These are phyloP conservation scores for Podocnemis expansa DNA, from an alignment of 2,113 vertebrate genomes.

Conservation along the genomic window DNA sequence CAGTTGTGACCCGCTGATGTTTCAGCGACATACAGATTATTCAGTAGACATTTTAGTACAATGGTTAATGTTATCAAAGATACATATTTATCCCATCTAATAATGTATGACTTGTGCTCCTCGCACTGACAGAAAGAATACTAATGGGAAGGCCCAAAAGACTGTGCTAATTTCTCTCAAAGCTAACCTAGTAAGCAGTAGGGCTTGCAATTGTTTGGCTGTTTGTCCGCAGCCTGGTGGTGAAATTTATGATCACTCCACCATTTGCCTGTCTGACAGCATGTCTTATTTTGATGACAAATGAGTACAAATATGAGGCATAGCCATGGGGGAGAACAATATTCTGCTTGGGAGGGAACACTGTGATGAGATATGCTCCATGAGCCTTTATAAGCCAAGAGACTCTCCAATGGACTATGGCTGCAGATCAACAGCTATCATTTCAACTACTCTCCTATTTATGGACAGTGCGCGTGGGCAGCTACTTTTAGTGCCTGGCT, in stretches of 20 bases:
- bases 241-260: not conserved
- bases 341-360: not conserved
- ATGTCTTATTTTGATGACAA: constrained; percentile 19
- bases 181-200: fast-evolving
- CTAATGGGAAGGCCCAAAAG: not conserved
- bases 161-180: fast-evolving
- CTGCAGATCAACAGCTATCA: constrained; percentile 11
- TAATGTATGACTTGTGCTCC: not conserved
- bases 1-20: not conserved
- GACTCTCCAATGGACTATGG: constrained; percentile 41
- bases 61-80: not conserved
- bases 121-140: not conserved
- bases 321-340: constrained; percentile 17
- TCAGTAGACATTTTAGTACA: not conserved
- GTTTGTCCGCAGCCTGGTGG: not conserved
- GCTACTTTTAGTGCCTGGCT: constrained; percentile 36
- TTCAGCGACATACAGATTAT: not conserved
- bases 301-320: constrained; percentile 23
- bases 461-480: constrained; percentile 3
- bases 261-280: not conserved
- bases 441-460: constrained; percentile 44
- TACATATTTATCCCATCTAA: not conserved
- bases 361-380: constrained; percentile 2
- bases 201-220: not conserved
- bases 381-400: constrained; percentile 33